A percentile compares a stretch with the other conserved stretches of the same genome.
phyloP scores from a whole-genome alignment of 2,888 invertebrate genomes.

The Caenorhabditis auriculariae region DNA sequence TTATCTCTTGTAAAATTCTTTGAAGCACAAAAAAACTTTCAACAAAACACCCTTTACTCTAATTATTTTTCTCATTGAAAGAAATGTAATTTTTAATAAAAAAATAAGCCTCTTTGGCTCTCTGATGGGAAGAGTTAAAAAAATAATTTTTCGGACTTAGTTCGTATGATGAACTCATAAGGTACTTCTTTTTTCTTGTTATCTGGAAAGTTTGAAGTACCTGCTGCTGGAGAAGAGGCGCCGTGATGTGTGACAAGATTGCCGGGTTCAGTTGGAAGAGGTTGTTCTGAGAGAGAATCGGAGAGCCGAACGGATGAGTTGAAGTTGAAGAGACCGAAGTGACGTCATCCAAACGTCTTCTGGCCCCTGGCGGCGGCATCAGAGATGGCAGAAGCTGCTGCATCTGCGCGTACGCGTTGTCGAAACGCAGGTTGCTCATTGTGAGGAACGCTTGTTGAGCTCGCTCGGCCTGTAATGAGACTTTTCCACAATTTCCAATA shows the following conservation, averaged over 20 bases:
- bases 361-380: slow-evolving; percentile 14
- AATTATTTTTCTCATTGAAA: neutral
- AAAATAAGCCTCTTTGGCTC: no score
- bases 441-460: slow-evolving; percentile 24
- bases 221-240: slow-evolving; percentile 37
- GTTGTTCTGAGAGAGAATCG: slow-evolving; percentile 7
- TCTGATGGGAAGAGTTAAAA: no score
- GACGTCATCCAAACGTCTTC: slow-evolving; percentile 13
- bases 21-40: neutral
- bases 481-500: no score
- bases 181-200: no score
- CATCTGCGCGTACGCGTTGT: slow-evolving; percentile 24
- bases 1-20: neutral
- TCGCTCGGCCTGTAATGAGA: slow-evolving; percentile 23
- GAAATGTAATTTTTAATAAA: no score
- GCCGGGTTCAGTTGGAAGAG: slow-evolving; percentile 14
- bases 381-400: slow-evolving; percentile 12
- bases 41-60: neutral
- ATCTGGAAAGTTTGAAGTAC: neutral
- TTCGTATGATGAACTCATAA: no score
- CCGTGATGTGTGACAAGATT: slow-evolving; percentile 16
- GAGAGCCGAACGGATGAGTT: slow-evolving; percentile 14
- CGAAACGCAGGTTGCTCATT: slow-evolving; percentile 18
- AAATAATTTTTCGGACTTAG: no score
- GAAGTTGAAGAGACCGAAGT: slow-evolving; percentile 9